These are phyloP conservation scores for Sebastes vulpes DNA, from an alignment of 2,797 vertebrate genomes.

Conservation along the genomic window DNA sequence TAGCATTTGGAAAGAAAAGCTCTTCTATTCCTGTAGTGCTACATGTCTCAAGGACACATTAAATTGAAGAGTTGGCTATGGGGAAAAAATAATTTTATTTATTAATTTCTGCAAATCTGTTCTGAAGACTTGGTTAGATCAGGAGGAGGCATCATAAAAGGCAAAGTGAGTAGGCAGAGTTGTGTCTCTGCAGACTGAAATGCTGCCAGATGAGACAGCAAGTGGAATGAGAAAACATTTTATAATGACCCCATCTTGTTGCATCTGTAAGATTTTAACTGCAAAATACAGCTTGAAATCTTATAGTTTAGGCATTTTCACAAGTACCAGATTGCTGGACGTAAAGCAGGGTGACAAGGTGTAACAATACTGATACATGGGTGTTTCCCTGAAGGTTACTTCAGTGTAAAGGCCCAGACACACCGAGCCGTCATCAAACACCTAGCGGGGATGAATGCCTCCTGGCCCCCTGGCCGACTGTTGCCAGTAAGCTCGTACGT, in stretches of 20 bases:
- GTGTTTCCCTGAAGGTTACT: background rate
- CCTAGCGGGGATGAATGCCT: too few species aligned
- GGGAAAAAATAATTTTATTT: conserved; percentile 34
- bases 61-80: conserved; percentile 37
- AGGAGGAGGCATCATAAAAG: conserved; percentile 40
- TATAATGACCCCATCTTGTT: conserved; percentile 9
- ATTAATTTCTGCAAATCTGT: conserved; percentile 61
- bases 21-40: conserved; percentile 24
- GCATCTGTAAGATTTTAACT: conserved; percentile 11
- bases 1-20: conserved; percentile 59
- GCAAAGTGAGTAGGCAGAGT: conserved; percentile 40
- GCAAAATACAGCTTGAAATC: background rate
- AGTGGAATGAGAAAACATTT: conserved; percentile 14
- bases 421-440: too few species aligned
- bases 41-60: conserved; percentile 67
- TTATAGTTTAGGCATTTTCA: background rate
- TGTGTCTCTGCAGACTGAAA: conserved; percentile 38
- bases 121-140: conserved; percentile 45
- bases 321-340: background rate
- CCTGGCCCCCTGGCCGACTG: too few species aligned
- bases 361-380: background rate
- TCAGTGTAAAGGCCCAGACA: background rate
- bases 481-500: too few species aligned
- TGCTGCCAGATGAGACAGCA: conserved; percentile 25
- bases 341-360: background rate